Evolutionary conservation across 2,888 invertebrate genomes (phyloP), one percentile per base, ranked within the genome.

Genomic region (Tridacna crocea): DNA sequence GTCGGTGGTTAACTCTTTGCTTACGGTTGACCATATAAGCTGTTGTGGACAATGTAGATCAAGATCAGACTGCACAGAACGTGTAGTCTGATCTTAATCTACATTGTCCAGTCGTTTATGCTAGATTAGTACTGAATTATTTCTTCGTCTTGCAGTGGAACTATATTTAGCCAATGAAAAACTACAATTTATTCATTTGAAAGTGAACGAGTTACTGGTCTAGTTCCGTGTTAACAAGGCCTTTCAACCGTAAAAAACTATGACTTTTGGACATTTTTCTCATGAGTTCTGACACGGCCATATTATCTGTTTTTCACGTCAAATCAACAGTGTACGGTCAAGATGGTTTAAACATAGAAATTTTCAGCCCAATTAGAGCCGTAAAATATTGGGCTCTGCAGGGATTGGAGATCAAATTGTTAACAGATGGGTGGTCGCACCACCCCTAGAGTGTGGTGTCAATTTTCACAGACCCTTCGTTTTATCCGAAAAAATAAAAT

Each of bases 321-420:
- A 47, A 24, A n/a, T 51, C 46, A 48, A 70, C 72, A 60, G 13
- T 68, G 36, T 65, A 77, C 27, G 82, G 80, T 82, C 82, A 82
- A 77, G 79, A 77, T 78, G 77, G 47, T 79, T 79, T 75, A 77
- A 83, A 86, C 86, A 86, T 83, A 81, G 82, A 77, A 22, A 82
- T 82, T 83, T 82, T 79, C 79, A 65, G 83, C 79, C 80, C 78
- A 86, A 86, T 86, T 86, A 75, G 72, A 72, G 74, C 55, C 48
- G 75, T 77, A 77, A 79, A 77, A 83, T 86, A 82, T 81, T 48
- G 70, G 51, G n/a, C 26, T 66, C 48, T 47, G 47, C 17, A 10
- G 24, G 47, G n/a, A 51, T 51, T 48, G 70, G 70, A 19, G 70
- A 70, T 70, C 48, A 46, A 70, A 70, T 70, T 70, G 0, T 79